These are phyloP conservation scores for Cynaeus angustus DNA, from an alignment of 2,888 invertebrate genomes.

Conservation along the genomic window DNA sequence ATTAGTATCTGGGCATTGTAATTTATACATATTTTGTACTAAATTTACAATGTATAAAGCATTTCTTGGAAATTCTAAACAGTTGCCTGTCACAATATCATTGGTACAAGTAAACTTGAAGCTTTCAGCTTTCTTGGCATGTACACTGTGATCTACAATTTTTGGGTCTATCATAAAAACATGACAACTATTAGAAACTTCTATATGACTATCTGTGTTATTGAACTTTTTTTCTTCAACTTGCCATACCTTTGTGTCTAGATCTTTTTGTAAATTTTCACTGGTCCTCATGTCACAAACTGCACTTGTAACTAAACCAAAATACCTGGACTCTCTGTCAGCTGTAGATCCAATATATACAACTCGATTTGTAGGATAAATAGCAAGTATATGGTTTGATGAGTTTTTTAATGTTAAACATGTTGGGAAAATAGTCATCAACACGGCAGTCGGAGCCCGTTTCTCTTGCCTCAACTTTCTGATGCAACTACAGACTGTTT, in stretches of 20 bases:
- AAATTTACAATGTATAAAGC: constrained; percentile 85
- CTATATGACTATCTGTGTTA: constrained; percentile 71
- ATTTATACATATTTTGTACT: constrained; percentile 82
- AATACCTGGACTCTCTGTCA: constrained; percentile 93
- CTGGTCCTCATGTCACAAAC: constrained; percentile 71
- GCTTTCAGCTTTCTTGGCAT: constrained; percentile 84
- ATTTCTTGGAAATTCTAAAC: constrained; percentile 92
- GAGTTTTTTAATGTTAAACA: constrained; percentile 87
- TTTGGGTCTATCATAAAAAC: constrained; percentile 95
- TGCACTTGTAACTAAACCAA: constrained; percentile 92
- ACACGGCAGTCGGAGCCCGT: constrained; percentile 87
- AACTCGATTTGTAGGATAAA: constrained; percentile 89
- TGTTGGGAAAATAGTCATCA: constrained; percentile 88
- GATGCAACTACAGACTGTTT: constrained; percentile 90
- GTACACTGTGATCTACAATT: constrained; percentile 86
- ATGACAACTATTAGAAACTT: constrained; percentile 92
- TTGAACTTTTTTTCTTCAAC: constrained; percentile 58
- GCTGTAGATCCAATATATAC: constrained; percentile 93
- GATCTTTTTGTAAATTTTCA: constrained; percentile 57
- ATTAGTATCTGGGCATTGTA: constrained; percentile 70
- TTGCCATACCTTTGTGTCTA: constrained; percentile 41
- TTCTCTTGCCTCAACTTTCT: constrained; percentile 91
- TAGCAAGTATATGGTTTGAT: constrained; percentile 86
- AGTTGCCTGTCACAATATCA: constrained; percentile 84
- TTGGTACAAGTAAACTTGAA: constrained; percentile 91